Percentiles rank a stretch among this genome's conserved stretches.
These are phyloP conservation scores for Ictidomys tridecemlineatus DNA, from an alignment of 2,113 vertebrate species.

Conservation along the genomic window DNA sequence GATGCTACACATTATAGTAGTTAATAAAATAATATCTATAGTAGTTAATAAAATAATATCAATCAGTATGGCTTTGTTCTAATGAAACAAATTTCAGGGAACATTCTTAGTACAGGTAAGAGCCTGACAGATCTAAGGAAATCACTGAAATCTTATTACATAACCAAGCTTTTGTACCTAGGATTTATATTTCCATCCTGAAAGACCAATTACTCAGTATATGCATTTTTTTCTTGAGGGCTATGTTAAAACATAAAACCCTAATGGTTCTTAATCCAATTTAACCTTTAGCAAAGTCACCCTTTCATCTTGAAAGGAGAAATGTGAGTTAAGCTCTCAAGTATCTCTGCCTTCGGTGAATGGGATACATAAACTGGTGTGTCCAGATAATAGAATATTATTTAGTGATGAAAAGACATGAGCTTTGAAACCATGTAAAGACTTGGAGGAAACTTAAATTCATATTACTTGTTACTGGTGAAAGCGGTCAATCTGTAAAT, in stretches of 20 bases:
- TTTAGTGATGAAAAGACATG: background rate
- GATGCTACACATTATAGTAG: background rate
- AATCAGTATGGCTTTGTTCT: background rate
- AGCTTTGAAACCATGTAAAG: background rate
- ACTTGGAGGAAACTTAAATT: background rate
- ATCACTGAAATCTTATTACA: background rate
- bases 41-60: background rate
- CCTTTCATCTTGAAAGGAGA: background rate
- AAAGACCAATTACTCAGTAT: background rate
- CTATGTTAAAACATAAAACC: background rate
- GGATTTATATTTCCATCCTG: background rate
- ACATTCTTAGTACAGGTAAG: background rate
- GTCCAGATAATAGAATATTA: background rate
- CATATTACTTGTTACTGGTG: background rate
- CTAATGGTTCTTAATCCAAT: background rate
- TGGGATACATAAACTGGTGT: background rate
- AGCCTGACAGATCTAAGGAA: background rate
- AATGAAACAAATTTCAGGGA: background rate
- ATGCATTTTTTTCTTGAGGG: background rate
- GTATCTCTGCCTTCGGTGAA: background rate
- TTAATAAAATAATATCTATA: background rate
- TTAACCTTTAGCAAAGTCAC: background rate
- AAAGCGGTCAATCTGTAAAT: background rate
- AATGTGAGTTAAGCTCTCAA: background rate
- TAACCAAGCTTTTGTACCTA: background rate